Conservation (phyloP, 2,113 vertebrate genomes). For the Apeltes quadracus region DNA sequence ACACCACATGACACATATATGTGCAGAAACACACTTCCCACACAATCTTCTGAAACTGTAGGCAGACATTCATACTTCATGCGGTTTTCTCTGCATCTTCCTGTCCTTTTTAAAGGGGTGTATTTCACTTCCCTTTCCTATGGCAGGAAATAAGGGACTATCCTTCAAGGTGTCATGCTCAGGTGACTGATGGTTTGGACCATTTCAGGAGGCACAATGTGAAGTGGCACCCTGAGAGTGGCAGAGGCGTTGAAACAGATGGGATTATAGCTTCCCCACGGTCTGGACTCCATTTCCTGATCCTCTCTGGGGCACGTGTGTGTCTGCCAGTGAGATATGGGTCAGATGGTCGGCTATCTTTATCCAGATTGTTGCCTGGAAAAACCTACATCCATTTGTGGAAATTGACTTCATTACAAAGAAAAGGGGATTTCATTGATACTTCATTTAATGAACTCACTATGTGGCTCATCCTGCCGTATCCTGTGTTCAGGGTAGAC, state of each 20-base stretch:
- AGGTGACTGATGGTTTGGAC: slow-evolving; percentile 67
- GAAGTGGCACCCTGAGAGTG: slow-evolving; percentile 62
- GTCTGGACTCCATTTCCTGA: slow-evolving; percentile 78
- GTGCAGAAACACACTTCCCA: slow-evolving; percentile 67
- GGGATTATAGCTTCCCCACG: slow-evolving; percentile 73
- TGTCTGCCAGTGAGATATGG: slow-evolving; percentile 76
- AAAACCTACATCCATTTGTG: slow-evolving; percentile 58
- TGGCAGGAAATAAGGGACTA: neutral
- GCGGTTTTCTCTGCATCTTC: slow-evolving; percentile 4
- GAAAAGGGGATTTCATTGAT: slow-evolving; percentile 53
- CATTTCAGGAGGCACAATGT: slow-evolving; percentile 59
- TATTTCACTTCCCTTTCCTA: neutral
- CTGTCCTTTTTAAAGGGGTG: neutral
- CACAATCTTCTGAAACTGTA: slow-evolving; percentile 57
- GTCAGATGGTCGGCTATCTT: slow-evolving; percentile 79
- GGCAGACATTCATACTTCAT: slow-evolving; percentile 19
- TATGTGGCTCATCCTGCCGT: neutral
- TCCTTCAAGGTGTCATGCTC: slow-evolving; percentile 27
- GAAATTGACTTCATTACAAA: slow-evolving; percentile 19
- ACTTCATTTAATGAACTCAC: neutral
- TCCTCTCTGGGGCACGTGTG: slow-evolving; percentile 70
- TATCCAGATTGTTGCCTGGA: slow-evolving; percentile 60
- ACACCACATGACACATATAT: slow-evolving; percentile 68
- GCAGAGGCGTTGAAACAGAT: slow-evolving; percentile 75
- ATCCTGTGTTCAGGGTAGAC: neutral